Conservation (phyloP, 2,888 invertebrate genomes). For the Coelinius sp. region DNA sequence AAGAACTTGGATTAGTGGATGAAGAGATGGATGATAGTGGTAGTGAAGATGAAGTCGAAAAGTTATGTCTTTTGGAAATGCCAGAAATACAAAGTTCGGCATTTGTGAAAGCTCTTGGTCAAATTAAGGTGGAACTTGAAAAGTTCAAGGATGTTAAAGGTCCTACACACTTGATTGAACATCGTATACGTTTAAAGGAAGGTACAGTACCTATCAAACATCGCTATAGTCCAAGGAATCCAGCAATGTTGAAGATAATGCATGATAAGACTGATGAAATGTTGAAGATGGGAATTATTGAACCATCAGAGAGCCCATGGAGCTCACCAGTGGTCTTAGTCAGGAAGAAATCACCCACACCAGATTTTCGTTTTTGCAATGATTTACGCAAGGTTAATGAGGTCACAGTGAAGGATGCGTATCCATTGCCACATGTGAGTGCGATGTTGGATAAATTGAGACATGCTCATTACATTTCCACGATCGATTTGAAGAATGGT, state of each 20-base stretch:
- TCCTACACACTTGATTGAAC: constrained; percentile 8
- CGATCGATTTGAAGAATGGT: background rate
- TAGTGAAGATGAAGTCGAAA: background rate
- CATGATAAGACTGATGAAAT: constrained; percentile 56
- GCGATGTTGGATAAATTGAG: constrained; percentile 26
- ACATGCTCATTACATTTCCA: background rate
- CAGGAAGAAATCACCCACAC: constrained; percentile 52
- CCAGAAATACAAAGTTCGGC: background rate
- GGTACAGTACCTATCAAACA: constrained; percentile 34
- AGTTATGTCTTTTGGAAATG: background rate
- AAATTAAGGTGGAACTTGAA: background rate
- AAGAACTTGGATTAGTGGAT: background rate
- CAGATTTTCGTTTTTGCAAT: constrained; percentile 53
- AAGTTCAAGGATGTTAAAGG: background rate
- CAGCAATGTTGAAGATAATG: constrained; percentile 28
- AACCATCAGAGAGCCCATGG: constrained; percentile 53
- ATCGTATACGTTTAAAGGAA: constrained; percentile 26
- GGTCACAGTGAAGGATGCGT: constrained; percentile 51
- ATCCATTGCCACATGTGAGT: constrained; percentile 47
- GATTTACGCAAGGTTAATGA: constrained; percentile 57
- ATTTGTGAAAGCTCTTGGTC: too few species aligned
- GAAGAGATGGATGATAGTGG: background rate
- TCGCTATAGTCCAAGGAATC: constrained; percentile 37
- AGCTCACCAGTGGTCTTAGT: constrained; percentile 55
- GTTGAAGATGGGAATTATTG: constrained; percentile 54